Evolutionary conservation across 2,113 vertebrate genomes (phyloP).

Genomic region (Amphiprion ocellaris): DNA sequence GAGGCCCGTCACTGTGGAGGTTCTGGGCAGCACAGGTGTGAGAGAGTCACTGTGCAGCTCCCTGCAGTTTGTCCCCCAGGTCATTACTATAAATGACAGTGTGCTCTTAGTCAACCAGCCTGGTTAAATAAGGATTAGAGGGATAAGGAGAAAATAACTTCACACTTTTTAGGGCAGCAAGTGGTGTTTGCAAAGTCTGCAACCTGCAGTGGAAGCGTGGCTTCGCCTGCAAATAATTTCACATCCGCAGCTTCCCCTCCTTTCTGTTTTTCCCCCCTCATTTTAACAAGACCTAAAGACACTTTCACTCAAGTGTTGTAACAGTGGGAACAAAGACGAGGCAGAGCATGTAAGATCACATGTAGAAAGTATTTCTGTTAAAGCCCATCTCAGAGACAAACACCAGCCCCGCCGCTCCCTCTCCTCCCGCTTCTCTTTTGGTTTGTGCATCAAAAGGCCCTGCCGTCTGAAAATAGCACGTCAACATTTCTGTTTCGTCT

Average conservation of each 20-base stretch:
- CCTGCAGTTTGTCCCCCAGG: slow-evolving; percentile 42
- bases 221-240: slow-evolving; percentile 57
- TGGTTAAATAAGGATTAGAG: slow-evolving; percentile 76
- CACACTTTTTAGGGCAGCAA: slow-evolving; percentile 72
- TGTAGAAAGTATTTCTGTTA: slow-evolving; percentile 74
- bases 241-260: not conserved
- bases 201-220: slow-evolving; percentile 34
- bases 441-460: slow-evolving; percentile 70
- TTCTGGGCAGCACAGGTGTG: slow-evolving; percentile 49
- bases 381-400: slow-evolving; percentile 76
- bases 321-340: slow-evolving; percentile 63
- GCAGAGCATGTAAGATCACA: slow-evolving; percentile 72
- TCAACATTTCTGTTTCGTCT: slow-evolving; percentile 77
- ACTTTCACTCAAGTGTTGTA: slow-evolving; percentile 53
- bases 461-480: slow-evolving; percentile 80
- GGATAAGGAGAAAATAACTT: slow-evolving; percentile 68
- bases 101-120: slow-evolving; percentile 62
- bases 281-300: slow-evolving; percentile 68
- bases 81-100: slow-evolving; percentile 69
- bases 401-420: slow-evolving; percentile 51
- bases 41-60: slow-evolving; percentile 6
- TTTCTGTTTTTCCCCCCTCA: slow-evolving; percentile 21
- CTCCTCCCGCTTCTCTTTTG: slow-evolving; percentile 47
- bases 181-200: slow-evolving; percentile 66
- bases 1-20: not conserved